Conservation (phyloP, 1,140 invertebrate genomes). For the Ostrea edulis region DNA sequence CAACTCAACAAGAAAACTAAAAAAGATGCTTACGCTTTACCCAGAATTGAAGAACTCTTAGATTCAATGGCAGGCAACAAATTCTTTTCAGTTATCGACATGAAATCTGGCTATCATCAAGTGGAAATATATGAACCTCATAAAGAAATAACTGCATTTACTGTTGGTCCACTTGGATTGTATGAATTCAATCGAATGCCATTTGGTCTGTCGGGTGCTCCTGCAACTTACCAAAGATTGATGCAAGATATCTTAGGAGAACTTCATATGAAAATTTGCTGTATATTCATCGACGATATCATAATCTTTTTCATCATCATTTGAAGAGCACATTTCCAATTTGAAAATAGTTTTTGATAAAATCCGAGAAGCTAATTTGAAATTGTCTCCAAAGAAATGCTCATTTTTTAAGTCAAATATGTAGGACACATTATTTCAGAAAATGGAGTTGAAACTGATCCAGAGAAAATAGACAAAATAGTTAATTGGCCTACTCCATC, state of each 20-base stretch:
- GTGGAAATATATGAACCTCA: constrained; percentile 69
- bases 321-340: constrained; percentile 49
- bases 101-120: constrained; percentile 73
- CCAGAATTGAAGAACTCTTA: neutral
- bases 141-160: constrained; percentile 57
- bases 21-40: constrained; percentile 25
- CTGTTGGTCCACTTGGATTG: constrained; percentile 47
- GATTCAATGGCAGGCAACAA: constrained; percentile 20
- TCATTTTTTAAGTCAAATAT: constrained; percentile 56
- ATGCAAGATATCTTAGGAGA: constrained; percentile 60
- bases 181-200: constrained; percentile 56
- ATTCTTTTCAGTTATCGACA: constrained; percentile 9
- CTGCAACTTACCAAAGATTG: constrained; percentile 64
- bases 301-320: constrained; percentile 53
- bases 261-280: constrained; percentile 48
- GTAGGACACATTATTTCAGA: constrained; percentile 63
- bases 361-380: constrained; percentile 59
- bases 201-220: constrained; percentile 60
- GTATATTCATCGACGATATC: constrained; percentile 62
- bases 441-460: constrained; percentile 51
- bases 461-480: constrained; percentile 43
- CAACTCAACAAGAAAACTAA: neutral
- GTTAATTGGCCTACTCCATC: constrained; percentile 45
- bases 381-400: constrained; percentile 56
- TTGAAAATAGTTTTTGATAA: constrained; percentile 63